Evolutionary conservation across 2,113 vertebrate genomes (phyloP).

Genomic region (Paedocypris sp.): DNA sequence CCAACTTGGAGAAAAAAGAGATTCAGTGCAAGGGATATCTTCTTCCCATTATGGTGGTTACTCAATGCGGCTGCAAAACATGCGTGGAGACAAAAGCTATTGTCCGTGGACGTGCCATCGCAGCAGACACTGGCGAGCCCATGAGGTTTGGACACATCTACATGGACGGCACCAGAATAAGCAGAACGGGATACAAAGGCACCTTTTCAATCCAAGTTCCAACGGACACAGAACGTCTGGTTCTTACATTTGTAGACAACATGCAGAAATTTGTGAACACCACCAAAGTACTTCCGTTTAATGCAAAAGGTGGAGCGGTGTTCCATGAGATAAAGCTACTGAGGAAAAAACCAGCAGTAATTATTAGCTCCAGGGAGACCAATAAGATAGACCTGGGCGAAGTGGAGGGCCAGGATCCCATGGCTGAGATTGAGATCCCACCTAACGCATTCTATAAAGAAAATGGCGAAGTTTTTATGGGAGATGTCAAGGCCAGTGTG

Average conservation of each 20-base stretch:
- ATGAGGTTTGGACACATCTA: conserved; percentile 93
- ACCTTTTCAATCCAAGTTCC: conserved; percentile 88
- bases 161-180: conserved; percentile 72
- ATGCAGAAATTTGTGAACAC: conserved; percentile 92
- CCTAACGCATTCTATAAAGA: conserved; percentile 79
- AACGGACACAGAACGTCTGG: conserved; percentile 76
- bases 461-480: conserved; percentile 79
- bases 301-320: conserved; percentile 78
- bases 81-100: conserved; percentile 76
- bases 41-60: conserved; percentile 75
- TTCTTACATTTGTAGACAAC: conserved; percentile 90
- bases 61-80: conserved; percentile 76
- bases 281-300: conserved; percentile 91
- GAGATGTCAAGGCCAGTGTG: conserved; percentile 85
- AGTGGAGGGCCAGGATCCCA: conserved; percentile 68
- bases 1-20: conserved; percentile 70
- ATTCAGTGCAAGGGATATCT: conserved; percentile 75
- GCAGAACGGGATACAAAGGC: conserved; percentile 93
- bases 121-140: conserved; percentile 82
- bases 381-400: conserved; percentile 83
- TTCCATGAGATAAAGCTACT: conserved; percentile 90
- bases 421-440: conserved; percentile 86
- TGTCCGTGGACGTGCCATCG: conserved; percentile 76
- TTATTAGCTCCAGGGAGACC: conserved; percentile 65
- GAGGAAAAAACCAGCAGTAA: conserved; percentile 74